Evolutionary conservation across 2,888 invertebrate genomes (phyloP).

Genomic region (Athalia rosae): DNA sequence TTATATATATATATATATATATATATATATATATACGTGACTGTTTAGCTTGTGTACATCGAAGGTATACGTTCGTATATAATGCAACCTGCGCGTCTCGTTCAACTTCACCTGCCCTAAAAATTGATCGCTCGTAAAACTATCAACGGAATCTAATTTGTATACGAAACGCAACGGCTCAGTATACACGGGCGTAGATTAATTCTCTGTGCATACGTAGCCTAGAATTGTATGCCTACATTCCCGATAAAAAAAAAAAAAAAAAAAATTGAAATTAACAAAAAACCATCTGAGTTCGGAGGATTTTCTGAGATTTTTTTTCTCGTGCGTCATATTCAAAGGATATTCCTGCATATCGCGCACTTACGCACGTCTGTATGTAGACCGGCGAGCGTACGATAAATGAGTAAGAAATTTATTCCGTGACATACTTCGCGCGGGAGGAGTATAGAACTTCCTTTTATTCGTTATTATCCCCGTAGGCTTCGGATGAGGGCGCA

Average conservation of each 20-base stretch:
- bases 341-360: constrained; percentile 15
- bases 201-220: constrained; percentile 49
- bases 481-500: background rate
- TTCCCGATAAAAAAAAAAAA: background rate
- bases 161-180: background rate
- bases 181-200: constrained; percentile 44
- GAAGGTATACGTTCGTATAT: constrained; percentile 49
- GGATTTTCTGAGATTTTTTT: background rate
- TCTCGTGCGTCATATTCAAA: background rate
- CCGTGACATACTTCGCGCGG: constrained; percentile 11
- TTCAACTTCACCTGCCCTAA: constrained; percentile 62
- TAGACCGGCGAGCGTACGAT: background rate
- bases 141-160: constrained; percentile 60
- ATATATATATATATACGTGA: too few relatives aligned
- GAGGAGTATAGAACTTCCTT: background rate
- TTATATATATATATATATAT: too few relatives aligned
- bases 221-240: background rate
- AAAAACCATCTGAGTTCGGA: too few relatives aligned
- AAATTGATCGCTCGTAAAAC: constrained; percentile 50
- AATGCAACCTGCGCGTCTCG: constrained; percentile 54
- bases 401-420: constrained; percentile 20
- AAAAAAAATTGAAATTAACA: background rate
- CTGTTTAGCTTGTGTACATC: constrained; percentile 29
- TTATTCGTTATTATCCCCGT: background rate
- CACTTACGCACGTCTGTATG: constrained; percentile 34